Conservation (phyloP, 2,797 vertebrate species). For the Chromis chromis region DNA sequence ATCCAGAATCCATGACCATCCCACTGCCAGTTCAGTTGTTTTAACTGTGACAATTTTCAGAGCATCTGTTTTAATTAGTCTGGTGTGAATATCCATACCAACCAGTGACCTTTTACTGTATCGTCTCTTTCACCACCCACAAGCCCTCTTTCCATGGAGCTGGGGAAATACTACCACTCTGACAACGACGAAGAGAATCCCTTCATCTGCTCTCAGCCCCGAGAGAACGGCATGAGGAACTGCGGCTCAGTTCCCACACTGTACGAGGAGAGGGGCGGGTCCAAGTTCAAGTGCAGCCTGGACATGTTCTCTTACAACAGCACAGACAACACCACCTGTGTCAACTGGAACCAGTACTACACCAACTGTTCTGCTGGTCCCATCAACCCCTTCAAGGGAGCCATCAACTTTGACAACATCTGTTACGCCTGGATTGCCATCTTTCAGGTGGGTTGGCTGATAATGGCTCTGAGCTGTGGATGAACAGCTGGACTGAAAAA, state of each 20-base stretch:
- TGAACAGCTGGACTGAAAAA: neutral
- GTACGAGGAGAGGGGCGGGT: slow-evolving; percentile 87
- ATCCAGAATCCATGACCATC: neutral
- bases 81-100: neutral
- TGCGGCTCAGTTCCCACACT: slow-evolving; percentile 89
- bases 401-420: slow-evolving; percentile 99
- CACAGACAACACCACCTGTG: slow-evolving; percentile 95
- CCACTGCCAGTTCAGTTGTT: no score
- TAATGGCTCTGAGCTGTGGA: no score
- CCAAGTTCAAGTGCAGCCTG: slow-evolving; percentile 85
- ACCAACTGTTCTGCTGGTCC: slow-evolving; percentile 92
- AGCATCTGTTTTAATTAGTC: no score
- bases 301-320: slow-evolving; percentile 91
- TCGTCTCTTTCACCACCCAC: slow-evolving; percentile 2
- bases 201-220: slow-evolving; percentile 95
- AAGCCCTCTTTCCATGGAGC: slow-evolving; percentile 88
- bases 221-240: slow-evolving; percentile 94
- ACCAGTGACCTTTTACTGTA: neutral
- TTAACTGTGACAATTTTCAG: neutral
- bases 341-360: slow-evolving; percentile 99
- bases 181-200: slow-evolving; percentile 97
- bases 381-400: slow-evolving; percentile 96
- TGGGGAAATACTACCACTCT: slow-evolving; percentile 92
- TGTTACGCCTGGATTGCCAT: slow-evolving; percentile 98
- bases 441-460: slow-evolving; percentile 88